phyloP scores from a whole-genome alignment of 2,888 invertebrate genomes.

The Panzeria rudis region DNA sequence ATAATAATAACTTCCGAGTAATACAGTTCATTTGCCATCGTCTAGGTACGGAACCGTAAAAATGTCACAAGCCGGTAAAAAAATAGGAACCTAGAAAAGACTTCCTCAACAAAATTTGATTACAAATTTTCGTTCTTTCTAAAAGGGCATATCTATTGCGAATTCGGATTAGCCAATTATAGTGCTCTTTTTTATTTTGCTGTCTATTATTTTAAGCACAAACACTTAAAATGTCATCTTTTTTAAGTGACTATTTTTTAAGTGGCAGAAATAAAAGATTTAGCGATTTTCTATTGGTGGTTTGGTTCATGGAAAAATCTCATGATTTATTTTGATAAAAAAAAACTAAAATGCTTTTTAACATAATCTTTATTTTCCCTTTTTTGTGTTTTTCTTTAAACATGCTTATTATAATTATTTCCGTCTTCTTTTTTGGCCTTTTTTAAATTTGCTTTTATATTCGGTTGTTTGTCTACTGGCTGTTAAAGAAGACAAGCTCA shows the following conservation, averaged over 20 bases:
- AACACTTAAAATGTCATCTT: background rate
- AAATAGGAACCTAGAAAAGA: too few relatives aligned
- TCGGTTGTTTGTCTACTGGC: conserved; percentile 17
- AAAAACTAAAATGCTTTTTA: background rate
- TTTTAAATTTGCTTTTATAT: conserved; percentile 11
- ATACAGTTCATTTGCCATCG: too few relatives aligned
- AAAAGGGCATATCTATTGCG: too few relatives aligned
- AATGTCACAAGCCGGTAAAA: too few relatives aligned
- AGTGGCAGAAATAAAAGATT: background rate
- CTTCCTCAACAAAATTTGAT: too few relatives aligned
- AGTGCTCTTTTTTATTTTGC: too few relatives aligned
- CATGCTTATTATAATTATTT: conserved; percentile 39
- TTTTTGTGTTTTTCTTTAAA: conserved; percentile 23
- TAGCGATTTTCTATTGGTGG: conserved; percentile 2
- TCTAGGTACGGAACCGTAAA: too few relatives aligned
- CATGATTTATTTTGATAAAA: conserved; percentile 13
- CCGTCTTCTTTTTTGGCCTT: background rate
- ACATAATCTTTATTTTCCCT: background rate
- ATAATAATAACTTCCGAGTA: too few relatives aligned
- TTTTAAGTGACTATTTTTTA: background rate
- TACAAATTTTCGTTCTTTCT: too few relatives aligned
- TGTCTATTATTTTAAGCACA: background rate
- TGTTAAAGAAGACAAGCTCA: background rate
- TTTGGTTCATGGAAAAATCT: conserved; percentile 10
- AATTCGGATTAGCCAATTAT: too few relatives aligned